These are phyloP conservation scores for Clepsis dumicolana DNA, from an alignment of 2,888 invertebrate species.

Conservation along the genomic window DNA sequence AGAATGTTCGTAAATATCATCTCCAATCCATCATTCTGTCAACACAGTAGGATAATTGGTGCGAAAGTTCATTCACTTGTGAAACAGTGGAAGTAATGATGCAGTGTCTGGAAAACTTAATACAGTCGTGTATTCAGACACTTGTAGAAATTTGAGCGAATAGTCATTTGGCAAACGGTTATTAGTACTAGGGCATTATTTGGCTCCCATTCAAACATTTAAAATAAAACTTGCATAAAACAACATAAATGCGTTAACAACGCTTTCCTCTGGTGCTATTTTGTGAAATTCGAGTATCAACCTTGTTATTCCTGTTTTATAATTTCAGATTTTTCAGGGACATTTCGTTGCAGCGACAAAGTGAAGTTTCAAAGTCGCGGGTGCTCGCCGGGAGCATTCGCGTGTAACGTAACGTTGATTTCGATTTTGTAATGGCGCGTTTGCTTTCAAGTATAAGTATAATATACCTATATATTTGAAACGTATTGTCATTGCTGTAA, in stretches of 20 bases:
- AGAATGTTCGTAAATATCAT: conserved; percentile 9
- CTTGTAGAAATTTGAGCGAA: background rate
- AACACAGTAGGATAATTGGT: background rate
- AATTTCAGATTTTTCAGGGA: background rate
- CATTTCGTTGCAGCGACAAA: background rate
- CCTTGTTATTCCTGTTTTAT: background rate
- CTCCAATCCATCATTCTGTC: conserved; percentile 12
- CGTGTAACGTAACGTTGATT: background rate
- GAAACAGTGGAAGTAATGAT: background rate
- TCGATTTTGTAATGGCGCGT: no score
- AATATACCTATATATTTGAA: no score
- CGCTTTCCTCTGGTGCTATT: background rate
- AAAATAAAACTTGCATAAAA: background rate
- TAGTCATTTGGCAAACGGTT: no score
- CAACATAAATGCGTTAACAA: background rate
- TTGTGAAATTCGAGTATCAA: background rate
- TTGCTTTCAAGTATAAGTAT: no score
- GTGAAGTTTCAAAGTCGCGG: background rate
- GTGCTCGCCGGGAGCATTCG: background rate
- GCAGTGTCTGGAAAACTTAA: background rate
- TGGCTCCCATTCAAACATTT: background rate
- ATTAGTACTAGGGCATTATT: no score
- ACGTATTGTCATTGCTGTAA: no score
- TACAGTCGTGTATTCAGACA: background rate
- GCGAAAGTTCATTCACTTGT: background rate